Conservation (phyloP, 2,113 vertebrate genomes). For the Stegastes partitus region DNA sequence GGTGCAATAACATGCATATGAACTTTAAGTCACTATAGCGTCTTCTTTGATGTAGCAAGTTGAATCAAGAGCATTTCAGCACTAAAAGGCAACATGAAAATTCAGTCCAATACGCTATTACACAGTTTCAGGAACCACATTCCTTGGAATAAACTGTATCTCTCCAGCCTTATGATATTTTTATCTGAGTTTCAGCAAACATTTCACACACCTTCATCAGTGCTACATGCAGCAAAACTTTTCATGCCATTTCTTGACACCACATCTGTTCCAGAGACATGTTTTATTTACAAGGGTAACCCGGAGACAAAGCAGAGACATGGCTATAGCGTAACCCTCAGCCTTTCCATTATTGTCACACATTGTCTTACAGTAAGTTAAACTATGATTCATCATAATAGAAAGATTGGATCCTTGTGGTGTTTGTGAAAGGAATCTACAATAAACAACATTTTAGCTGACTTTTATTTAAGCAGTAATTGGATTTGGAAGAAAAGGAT, state of each 20-base stretch:
- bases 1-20: neutral
- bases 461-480: slow-evolving; percentile 38
- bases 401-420: slow-evolving; percentile 61
- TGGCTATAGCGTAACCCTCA: slow-evolving; percentile 28
- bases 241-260: slow-evolving; percentile 13
- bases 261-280: slow-evolving; percentile 13
- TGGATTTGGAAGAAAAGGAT: slow-evolving; percentile 35
- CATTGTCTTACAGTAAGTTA: slow-evolving; percentile 28
- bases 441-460: slow-evolving; percentile 55
- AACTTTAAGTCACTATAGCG: neutral
- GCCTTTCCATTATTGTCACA: slow-evolving; percentile 34
- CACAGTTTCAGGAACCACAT: slow-evolving; percentile 28
- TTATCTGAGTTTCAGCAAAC: slow-evolving; percentile 6
- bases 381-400: slow-evolving; percentile 49
- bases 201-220: slow-evolving; percentile 8
- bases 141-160: neutral
- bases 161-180: neutral
- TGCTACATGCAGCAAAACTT: slow-evolving; percentile 2
- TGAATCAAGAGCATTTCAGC: neutral
- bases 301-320: slow-evolving; percentile 49
- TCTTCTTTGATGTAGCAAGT: neutral
- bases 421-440: slow-evolving; percentile 44
- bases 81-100: neutral
- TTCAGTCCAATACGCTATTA: neutral
- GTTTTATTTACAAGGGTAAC: slow-evolving; percentile 23